Conservation (phyloP, 2,113 vertebrate genomes). For the Ctenodactylus gundi region DNA sequence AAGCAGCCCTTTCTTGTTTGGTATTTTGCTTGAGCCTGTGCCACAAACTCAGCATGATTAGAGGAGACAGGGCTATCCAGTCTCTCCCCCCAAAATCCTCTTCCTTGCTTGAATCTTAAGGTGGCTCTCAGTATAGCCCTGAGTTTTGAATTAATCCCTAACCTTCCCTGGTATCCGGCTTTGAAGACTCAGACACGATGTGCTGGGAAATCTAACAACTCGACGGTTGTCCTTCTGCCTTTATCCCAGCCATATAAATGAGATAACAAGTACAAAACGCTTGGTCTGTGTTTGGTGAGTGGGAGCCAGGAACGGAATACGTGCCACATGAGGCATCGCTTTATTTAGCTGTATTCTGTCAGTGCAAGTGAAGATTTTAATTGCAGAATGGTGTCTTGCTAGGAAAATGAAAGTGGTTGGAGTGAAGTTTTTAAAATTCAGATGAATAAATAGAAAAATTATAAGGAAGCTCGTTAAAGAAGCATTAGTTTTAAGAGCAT, state of each 20-base stretch:
- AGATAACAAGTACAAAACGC: neutral
- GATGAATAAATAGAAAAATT: slow-evolving; percentile 40
- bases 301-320: neutral
- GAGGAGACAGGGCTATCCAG: neutral
- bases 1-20: neutral
- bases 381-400: slow-evolving; percentile 53
- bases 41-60: accelerated
- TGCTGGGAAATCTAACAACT: neutral
- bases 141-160: neutral
- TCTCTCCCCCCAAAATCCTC: neutral
- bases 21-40: neutral
- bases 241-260: neutral
- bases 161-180: neutral
- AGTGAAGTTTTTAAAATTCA: slow-evolving; percentile 50
- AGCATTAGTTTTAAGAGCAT: slow-evolving; percentile 3
- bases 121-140: neutral
- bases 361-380: slow-evolving; percentile 50
- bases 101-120: neutral
- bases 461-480: slow-evolving; percentile 45
- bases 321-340: neutral
- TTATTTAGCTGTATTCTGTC: slow-evolving; percentile 48
- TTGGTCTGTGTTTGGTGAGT: neutral
- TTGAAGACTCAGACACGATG: neutral
- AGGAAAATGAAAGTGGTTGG: slow-evolving; percentile 47
- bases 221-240: neutral